Conservation (phyloP, 92 coral and sea anemone species). For the Virgularia gustaviana region DNA sequence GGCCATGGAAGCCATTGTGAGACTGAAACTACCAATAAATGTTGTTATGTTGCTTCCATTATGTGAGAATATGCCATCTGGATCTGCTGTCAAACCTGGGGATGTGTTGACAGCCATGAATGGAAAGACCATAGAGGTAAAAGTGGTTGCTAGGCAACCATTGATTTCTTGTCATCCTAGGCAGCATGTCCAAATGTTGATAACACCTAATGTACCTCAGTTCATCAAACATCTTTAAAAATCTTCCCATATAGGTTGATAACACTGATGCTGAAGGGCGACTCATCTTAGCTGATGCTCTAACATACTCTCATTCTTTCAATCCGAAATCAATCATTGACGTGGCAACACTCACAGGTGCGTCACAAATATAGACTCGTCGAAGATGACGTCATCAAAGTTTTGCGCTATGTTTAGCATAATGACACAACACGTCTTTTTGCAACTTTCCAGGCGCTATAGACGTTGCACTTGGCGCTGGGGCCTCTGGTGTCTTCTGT, state of each 20-base stretch:
- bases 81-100: conserved; percentile 81
- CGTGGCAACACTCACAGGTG: conserved; percentile 89
- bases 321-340: conserved; percentile 72
- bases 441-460: conserved; percentile 65
- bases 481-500: conserved; percentile 79
- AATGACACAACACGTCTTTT: background rate
- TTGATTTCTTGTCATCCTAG: too few species aligned
- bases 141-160: too few species aligned
- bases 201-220: background rate
- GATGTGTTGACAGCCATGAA: conserved; percentile 90
- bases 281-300: conserved; percentile 88
- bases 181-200: background rate
- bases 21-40: conserved; percentile 78
- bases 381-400: too few species aligned
- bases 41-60: conserved; percentile 76
- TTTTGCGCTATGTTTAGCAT: background rate
- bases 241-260: conserved; percentile 86
- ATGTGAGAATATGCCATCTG: conserved; percentile 93
- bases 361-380: too few species aligned
- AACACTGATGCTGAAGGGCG: conserved; percentile 99
- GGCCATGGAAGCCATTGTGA: conserved; percentile 80
- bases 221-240: background rate
- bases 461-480: conserved; percentile 88
- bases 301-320: conserved; percentile 76
- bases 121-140: conserved; percentile 97